Conservation (phyloP, 2,797 vertebrate species). For the Aldrovandia affinis region DNA sequence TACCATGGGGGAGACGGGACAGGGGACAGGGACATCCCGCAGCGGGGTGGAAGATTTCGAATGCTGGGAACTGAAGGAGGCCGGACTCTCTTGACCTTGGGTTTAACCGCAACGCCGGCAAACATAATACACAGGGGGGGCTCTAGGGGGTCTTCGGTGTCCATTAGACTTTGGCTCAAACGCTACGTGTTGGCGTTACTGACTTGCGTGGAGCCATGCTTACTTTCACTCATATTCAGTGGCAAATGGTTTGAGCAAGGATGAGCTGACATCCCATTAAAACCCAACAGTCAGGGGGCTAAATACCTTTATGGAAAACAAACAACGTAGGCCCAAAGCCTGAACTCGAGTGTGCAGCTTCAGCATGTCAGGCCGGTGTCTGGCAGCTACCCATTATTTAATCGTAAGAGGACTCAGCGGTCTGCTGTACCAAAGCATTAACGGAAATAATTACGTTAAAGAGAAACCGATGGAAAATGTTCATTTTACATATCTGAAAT, state of each 20-base stretch:
- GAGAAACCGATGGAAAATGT: not conserved
- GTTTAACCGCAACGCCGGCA: constrained; percentile 52
- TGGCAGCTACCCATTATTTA: not conserved
- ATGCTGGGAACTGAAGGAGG: constrained; percentile 65
- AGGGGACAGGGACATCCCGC: constrained; percentile 65
- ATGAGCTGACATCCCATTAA: not conserved
- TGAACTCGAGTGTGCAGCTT: too few species aligned
- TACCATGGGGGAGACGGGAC: constrained; percentile 67
- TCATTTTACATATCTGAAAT: not conserved
- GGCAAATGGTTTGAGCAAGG: not conserved
- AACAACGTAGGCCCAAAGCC: not conserved
- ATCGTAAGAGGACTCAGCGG: not conserved
- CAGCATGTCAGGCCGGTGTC: not conserved
- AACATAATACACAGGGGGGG: constrained; percentile 29
- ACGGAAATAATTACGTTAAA: not conserved
- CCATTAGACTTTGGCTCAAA: constrained; percentile 1
- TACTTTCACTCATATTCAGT: not conserved
- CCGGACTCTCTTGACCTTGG: constrained; percentile 73
- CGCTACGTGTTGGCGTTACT: not conserved
- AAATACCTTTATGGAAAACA: not conserved
- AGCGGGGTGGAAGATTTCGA: constrained; percentile 54
- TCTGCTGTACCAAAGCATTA: not conserved
- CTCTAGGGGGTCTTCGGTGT: not conserved
- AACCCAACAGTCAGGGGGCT: not conserved
- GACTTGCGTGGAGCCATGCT: not conserved